Evolutionary conservation across 2,113 vertebrate genomes (phyloP).

Genomic region (Erythrocebus patas): DNA sequence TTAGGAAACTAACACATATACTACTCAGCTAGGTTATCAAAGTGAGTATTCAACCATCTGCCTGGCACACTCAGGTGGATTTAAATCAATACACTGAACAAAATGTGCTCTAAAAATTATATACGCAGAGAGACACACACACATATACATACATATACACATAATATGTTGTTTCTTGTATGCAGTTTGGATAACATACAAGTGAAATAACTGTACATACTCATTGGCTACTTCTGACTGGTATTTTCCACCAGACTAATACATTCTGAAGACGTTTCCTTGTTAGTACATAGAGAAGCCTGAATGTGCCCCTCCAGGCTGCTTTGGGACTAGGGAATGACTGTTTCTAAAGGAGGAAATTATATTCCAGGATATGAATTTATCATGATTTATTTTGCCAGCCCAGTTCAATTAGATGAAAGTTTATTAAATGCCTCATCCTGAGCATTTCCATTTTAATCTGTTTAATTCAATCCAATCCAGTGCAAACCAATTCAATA

Average conservation of each 20-base stretch:
- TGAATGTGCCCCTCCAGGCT: not conserved
- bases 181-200: not conserved
- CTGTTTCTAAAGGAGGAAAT: not conserved
- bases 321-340: not conserved
- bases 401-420: constrained; percentile 14
- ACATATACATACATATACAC: not conserved
- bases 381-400: constrained; percentile 18
- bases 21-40: not conserved
- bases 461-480: not conserved
- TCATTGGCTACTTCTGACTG: not conserved
- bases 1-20: not conserved
- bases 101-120: not conserved
- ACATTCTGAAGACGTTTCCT: not conserved
- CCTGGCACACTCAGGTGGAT: not conserved
- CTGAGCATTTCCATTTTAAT: constrained; percentile 4
- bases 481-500: not conserved
- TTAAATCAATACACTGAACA: not conserved
- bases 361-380: not conserved
- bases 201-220: not conserved
- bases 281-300: not conserved
- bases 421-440: constrained; percentile 44
- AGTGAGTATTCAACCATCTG: not conserved
- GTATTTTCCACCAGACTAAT: not conserved
- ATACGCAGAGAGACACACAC: too few species aligned
- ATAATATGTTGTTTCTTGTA: not conserved